Conservation (phyloP, 2,113 vertebrate genomes). For the Montifringilla adamsi region DNA sequence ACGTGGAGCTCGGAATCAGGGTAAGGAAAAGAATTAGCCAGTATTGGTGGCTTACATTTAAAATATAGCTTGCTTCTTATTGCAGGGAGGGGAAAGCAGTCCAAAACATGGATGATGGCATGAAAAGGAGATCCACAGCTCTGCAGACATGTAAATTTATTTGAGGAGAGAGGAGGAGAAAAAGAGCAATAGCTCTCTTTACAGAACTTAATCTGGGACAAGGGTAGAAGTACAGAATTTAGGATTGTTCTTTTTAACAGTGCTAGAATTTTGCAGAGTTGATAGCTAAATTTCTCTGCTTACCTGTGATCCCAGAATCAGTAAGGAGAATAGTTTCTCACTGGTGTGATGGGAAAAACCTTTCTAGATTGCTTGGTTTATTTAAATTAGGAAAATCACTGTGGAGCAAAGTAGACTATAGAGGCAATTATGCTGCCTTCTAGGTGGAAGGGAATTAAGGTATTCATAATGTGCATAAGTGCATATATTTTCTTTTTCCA, state of each 20-base stretch:
- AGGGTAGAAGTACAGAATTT: background rate
- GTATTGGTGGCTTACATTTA: background rate
- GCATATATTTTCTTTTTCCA: slow-evolving; percentile 6
- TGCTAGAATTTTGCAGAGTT: background rate
- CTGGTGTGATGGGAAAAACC: background rate
- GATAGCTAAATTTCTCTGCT: background rate
- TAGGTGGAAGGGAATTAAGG: background rate
- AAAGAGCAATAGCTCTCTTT: background rate
- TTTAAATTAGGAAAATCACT: slow-evolving; percentile 34
- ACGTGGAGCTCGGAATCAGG: slow-evolving; percentile 95
- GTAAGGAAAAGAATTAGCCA: slow-evolving; percentile 73
- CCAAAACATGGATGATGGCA: background rate
- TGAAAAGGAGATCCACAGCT: background rate
- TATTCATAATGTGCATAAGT: slow-evolving; percentile 27
- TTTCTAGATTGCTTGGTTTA: background rate
- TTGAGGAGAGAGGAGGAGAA: background rate
- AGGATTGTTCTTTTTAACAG: background rate
- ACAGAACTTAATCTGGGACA: background rate
- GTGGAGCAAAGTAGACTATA: background rate
- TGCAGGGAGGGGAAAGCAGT: fast-evolving
- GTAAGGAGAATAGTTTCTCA: background rate
- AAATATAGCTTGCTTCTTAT: background rate
- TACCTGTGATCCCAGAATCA: background rate
- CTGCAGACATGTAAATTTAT: background rate
- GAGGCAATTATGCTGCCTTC: background rate